phyloP scores from a whole-genome alignment of 2,113 vertebrate genomes.

The Odontesthes bonariensis region DNA sequence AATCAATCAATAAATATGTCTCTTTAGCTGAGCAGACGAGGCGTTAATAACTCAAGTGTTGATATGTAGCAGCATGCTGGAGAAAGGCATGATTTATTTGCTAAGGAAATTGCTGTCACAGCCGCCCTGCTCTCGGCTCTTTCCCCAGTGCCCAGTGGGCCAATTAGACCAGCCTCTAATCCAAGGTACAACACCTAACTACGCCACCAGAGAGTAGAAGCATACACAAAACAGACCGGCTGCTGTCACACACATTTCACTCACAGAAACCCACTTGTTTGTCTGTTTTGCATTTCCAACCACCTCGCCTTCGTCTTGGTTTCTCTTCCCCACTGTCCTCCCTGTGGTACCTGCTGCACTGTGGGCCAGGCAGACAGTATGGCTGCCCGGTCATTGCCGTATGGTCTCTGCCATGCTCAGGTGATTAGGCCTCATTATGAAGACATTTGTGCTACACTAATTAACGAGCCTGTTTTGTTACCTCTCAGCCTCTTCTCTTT shows the following conservation, averaged over 20 bases:
- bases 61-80: constrained; percentile 46
- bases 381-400: constrained; percentile 68
- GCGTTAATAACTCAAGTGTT: constrained; percentile 51
- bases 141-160: constrained; percentile 73
- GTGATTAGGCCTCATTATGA: constrained; percentile 91
- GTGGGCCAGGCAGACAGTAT: constrained; percentile 50
- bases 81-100: constrained; percentile 76
- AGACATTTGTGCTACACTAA: constrained; percentile 87
- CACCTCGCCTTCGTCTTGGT: neutral
- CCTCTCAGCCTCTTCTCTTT: constrained; percentile 76
- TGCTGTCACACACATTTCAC: constrained; percentile 63
- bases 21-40: constrained; percentile 38
- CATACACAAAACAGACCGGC: constrained; percentile 47
- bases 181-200: constrained; percentile 72
- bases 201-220: constrained; percentile 68
- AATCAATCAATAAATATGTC: constrained; percentile 61
- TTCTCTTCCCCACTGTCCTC: constrained; percentile 13
- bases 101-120: constrained; percentile 73
- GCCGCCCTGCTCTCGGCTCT: constrained; percentile 56
- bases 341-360: constrained; percentile 23
- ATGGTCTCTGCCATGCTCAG: constrained; percentile 79
- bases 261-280: constrained; percentile 32
- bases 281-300: constrained; percentile 53
- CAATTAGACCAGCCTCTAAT: constrained; percentile 81
- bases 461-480: constrained; percentile 87